Evolutionary conservation across 2,888 invertebrate species (phyloP).

Genomic region (Ochlodes sylvanus): DNA sequence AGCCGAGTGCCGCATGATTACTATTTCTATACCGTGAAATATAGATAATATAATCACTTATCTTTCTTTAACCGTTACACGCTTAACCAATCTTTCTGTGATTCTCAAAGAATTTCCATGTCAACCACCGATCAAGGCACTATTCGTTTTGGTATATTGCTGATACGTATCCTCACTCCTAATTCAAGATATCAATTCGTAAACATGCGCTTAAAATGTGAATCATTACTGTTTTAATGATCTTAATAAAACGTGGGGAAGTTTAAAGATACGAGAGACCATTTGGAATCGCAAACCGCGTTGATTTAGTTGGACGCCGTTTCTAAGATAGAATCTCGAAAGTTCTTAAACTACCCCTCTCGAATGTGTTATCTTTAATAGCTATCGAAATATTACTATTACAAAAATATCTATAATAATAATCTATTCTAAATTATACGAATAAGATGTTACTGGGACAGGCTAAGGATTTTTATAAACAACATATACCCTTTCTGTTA

Average conservation of each 20-base stretch:
- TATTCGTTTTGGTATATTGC: constrained; percentile 84
- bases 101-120: constrained; percentile 69
- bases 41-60: constrained; percentile 82
- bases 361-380: constrained; percentile 62
- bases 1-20: constrained; percentile 82
- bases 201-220: constrained; percentile 67
- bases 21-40: constrained; percentile 84
- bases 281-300: constrained; percentile 26
- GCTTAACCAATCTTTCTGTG: constrained; percentile 63
- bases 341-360: constrained; percentile 55
- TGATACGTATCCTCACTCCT: constrained; percentile 83
- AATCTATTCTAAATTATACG: constrained; percentile 78
- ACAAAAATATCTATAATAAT: constrained; percentile 80
- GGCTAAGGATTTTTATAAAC: constrained; percentile 82
- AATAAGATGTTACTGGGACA: constrained; percentile 77
- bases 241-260: constrained; percentile 56
- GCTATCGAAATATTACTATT: constrained; percentile 79
- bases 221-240: constrained; percentile 71
- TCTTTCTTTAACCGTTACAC: constrained; percentile 54
- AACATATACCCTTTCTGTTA: constrained; percentile 76
- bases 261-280: constrained; percentile 49
- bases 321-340: constrained; percentile 43
- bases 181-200: constrained; percentile 77
- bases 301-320: constrained; percentile 31
- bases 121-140: constrained; percentile 79